Evolutionary conservation across 2,888 invertebrate species (phyloP), one percentile per base, ranked within the genome.

Genomic region (Sarcophaga carnaria): DNA sequence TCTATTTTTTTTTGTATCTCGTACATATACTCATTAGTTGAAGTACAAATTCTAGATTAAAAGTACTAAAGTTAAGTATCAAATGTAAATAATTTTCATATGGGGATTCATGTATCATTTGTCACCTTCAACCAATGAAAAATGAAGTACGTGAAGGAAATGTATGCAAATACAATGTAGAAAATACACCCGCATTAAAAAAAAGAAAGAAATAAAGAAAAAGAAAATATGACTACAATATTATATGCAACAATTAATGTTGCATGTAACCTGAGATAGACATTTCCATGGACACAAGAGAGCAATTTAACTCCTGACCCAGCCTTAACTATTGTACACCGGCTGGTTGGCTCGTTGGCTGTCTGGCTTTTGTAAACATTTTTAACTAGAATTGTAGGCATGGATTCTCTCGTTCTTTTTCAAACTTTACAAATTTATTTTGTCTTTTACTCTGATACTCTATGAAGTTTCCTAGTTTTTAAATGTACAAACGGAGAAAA

Each of bases 221-320:
- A 66, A 4, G 49, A 60, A 47, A 10, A 11, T 62, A 27, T 47
- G 54, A 71, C 64, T 76, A 25, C 62, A 75, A 64, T 77, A 64
- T 59, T 37, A 20, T 47, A 37, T 69, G 60, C 64, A 71, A 76
- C 80, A 76, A 84, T 84, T 84, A 80, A 80, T 80, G 71, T 71
- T 71, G n/a, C 76, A 76, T 80, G 80, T 71, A 84, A 84, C 80
- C 70, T 84, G 84, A 84, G 84, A 74, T 76, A 62, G 76, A 84
- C 75, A 71, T 71, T 60, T 76, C 75, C 69, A 80, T 54, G 27
- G 64, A 72, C 70, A 72, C 70, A 77, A 74, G 54, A 54, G 17
- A 54, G 4, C 17, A 54, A 14, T 4, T 54, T 49, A 79, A 63
- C 45, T 67, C 71, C n/a, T 37, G 22, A 79, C 60, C 63, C 62